Conservation (phyloP, 1,140 invertebrate genomes). For the Drosophila insularis region DNA sequence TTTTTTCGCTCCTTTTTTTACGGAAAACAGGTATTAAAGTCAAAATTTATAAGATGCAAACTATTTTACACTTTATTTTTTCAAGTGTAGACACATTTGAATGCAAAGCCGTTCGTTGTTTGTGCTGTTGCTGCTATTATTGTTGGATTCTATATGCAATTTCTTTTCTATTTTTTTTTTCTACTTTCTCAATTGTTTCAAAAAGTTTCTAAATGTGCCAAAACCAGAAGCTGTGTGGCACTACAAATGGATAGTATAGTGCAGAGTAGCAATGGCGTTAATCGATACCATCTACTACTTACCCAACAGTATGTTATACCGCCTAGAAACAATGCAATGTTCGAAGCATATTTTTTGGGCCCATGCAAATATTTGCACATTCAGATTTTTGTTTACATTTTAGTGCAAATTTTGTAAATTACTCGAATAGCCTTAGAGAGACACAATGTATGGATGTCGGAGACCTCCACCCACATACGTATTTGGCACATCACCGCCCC, state of each 20-base stretch:
- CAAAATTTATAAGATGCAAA: too few species aligned
- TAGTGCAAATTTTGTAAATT: slow-evolving; percentile 72
- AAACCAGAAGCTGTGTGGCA: not conserved
- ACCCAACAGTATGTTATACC: not conserved
- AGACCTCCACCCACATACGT: slow-evolving; percentile 18
- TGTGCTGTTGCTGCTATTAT: not conserved
- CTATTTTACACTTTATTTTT: not conserved
- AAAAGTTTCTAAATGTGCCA: slow-evolving; percentile 8
- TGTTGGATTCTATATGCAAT: slow-evolving; percentile 10
- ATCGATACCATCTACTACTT: not conserved
- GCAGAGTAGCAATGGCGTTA: not conserved
- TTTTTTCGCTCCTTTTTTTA: too few species aligned
- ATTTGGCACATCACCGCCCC: not conserved
- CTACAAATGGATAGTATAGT: not conserved
- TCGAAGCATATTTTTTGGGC: slow-evolving; percentile 52
- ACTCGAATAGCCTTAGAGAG: slow-evolving; percentile 35
- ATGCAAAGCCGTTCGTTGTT: slow-evolving; percentile 27
- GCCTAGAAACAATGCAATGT: slow-evolving; percentile 14
- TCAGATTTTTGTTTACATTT: slow-evolving; percentile 71
- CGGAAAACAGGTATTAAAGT: too few species aligned
- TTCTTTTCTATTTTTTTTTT: not conserved
- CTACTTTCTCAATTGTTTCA: slow-evolving; percentile 1
- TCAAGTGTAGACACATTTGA: slow-evolving; percentile 17
- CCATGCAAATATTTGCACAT: slow-evolving; percentile 65
- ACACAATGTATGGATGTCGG: not conserved